phyloP scores from a whole-genome alignment of 2,113 vertebrate genomes.

The Grallaria varia region DNA sequence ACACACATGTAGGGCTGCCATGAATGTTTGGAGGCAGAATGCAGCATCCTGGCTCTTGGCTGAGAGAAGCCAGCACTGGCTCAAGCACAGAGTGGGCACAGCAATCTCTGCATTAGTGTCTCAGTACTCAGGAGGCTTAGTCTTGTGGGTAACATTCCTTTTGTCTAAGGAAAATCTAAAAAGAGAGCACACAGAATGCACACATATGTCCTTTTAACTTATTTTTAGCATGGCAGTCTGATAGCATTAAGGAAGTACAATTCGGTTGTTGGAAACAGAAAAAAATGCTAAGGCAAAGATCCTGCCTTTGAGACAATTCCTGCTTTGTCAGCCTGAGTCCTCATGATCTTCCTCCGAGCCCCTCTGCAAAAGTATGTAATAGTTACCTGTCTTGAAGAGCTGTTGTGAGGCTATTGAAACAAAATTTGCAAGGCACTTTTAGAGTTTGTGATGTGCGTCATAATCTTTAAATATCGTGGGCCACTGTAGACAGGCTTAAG shows the following conservation, averaged over 20 bases:
- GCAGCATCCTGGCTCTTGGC: neutral
- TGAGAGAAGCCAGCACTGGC: neutral
- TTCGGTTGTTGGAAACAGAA: neutral
- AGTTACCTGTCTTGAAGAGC: neutral
- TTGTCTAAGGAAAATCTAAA: neutral
- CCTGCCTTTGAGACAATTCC: neutral
- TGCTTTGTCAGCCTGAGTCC: conserved; percentile 28
- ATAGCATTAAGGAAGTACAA: neutral
- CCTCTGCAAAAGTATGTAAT: neutral
- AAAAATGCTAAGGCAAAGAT: neutral
- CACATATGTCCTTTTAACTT: neutral
- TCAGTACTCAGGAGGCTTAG: neutral
- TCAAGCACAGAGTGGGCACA: neutral
- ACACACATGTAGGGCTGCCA: neutral
- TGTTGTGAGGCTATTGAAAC: neutral
- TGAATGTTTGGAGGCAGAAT: neutral
- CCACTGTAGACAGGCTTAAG: neutral
- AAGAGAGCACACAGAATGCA: neutral
- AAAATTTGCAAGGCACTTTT: neutral
- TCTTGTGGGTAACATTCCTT: neutral
- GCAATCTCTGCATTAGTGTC: neutral
- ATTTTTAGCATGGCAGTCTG: neutral
- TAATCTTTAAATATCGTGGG: neutral
- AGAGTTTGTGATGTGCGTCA: neutral
- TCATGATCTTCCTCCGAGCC: neutral